These are phyloP conservation scores for Xiphorhynchus erythropygius DNA, from an alignment of 2,797 vertebrate species.

Conservation along the genomic window DNA sequence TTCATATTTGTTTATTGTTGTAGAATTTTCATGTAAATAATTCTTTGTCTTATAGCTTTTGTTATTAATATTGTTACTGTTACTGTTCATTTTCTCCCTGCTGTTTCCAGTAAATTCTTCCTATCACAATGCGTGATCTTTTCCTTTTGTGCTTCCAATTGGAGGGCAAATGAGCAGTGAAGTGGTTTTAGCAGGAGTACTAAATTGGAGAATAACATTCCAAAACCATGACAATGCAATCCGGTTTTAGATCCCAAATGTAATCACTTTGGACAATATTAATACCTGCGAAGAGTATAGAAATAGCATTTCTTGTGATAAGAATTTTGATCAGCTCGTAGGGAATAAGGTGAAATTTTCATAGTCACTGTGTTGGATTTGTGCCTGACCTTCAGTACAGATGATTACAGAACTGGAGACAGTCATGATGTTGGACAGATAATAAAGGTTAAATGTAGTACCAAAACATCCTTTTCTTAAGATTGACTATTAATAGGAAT, in stretches of 20 bases:
- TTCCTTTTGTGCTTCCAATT: not conserved
- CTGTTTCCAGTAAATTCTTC: not conserved
- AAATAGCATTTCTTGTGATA: not conserved
- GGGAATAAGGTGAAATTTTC: not conserved
- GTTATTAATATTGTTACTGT: not conserved
- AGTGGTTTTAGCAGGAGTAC: rapidly evolving
- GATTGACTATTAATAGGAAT: not conserved
- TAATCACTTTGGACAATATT: not conserved
- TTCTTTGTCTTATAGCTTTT: not conserved
- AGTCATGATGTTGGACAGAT: not conserved
- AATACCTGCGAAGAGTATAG: not conserved
- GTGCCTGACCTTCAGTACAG: not conserved
- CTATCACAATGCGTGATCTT: not conserved
- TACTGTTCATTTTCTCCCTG: not conserved
- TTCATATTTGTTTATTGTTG: not conserved
- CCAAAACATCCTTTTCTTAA: not conserved
- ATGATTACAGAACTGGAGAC: not conserved
- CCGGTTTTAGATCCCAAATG: not conserved
- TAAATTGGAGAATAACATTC: not conserved
- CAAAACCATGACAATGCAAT: not conserved
- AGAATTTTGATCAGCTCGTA: not conserved
- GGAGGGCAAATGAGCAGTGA: rapidly evolving
- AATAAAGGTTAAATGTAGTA: not conserved
- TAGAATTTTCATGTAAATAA: not conserved
- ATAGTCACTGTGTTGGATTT: not conserved